A percentile compares a stretch with the other conserved stretches of the same genome.
Evolutionary conservation across 2,888 invertebrate species (phyloP).

Genomic region (Trachelus tabidus): DNA sequence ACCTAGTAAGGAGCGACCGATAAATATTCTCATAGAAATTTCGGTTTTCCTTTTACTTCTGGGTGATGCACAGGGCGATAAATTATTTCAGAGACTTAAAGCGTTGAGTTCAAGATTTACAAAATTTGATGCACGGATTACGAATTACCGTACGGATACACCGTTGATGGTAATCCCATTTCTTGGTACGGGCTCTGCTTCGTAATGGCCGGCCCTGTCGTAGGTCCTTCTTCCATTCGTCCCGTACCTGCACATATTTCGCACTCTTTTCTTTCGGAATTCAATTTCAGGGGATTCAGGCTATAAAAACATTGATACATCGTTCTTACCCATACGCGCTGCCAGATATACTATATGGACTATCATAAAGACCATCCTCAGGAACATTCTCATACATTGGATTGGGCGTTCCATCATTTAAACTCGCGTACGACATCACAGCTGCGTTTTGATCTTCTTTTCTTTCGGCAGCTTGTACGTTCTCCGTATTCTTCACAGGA

Average conservation of each 20-base stretch:
- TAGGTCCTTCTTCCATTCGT: conserved; percentile 53
- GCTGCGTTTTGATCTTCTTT: conserved; percentile 89
- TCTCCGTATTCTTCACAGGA: conserved; percentile 89
- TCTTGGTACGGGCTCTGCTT: conserved; percentile 75
- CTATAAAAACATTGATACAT: not conserved
- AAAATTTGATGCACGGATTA: not conserved
- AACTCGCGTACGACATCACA: conserved; percentile 88
- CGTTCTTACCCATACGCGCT: conserved; percentile 56
- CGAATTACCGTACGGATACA: conserved; percentile 80
- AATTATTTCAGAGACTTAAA: not conserved
- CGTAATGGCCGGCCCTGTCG: conserved; percentile 67
- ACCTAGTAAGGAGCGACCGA: not conserved
- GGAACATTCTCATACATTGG: conserved; percentile 66
- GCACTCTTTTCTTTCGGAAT: not conserved
- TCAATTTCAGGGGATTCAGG: not conserved
- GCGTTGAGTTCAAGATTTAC: not conserved
- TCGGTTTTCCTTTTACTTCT: not conserved
- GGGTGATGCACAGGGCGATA: not conserved
- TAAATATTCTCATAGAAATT: not conserved
- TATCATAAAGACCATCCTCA: conserved; percentile 66
- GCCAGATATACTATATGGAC: conserved; percentile 59
- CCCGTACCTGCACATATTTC: conserved; percentile 47
- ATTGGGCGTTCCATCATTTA: conserved; percentile 77
- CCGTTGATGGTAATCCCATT: conserved; percentile 89
- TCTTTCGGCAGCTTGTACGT: conserved; percentile 85